Base-by-base conservation (phyloP, 2,797 vertebrate genomes). In the Pristis pectinata region DNA sequence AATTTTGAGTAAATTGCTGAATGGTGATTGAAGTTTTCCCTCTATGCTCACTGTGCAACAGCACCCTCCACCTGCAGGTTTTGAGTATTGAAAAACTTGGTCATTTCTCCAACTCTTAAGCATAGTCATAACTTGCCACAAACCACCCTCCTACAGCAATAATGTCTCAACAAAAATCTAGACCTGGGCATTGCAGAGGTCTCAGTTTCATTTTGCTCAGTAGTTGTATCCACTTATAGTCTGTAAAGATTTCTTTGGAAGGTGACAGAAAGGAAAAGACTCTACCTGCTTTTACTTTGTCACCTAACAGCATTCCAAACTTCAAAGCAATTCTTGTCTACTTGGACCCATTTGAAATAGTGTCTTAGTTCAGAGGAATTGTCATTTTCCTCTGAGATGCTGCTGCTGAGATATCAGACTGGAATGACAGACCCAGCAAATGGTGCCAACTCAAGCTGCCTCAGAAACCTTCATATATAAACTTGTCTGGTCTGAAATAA, bases 41-140 rank as follows among this genome's bases (percentile, higher is more conserved):
- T 64, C 61, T 15, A 64, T 64, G 61, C 30, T 59, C 34, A 0
- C 17, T 91, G 59, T 41, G 59, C n/a, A 91, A 67, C 9, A 64
- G 59, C 59, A 17, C 85, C 82, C 85, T 89, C 85, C 15, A 89
- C 53, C 85, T 89, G 85, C 53, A 89, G n/a, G 15, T 61, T 89
- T 89, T 89, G 85, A 61, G 53, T 13, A n/a, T 61, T 59, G 6
- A 53, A 89, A 87, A 89, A n/a, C 13, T 2, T 56, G n/a, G 56
- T n/a, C 17, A 1, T 34, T 89, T 17, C 34, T 19, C 34, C 56
- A 9, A 64, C 4, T 15, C n/a, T 2, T 37, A 7, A 37, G 6
- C 5, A 13, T 11, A 64, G 59, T 41, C 27, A 22, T 72, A 67
- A 10, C n/a, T 15, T 67, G 30, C 1, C 6, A 41, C 87, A 91